Conservation (phyloP, 2,797 vertebrate species). For the Phoebastria nigripes region DNA sequence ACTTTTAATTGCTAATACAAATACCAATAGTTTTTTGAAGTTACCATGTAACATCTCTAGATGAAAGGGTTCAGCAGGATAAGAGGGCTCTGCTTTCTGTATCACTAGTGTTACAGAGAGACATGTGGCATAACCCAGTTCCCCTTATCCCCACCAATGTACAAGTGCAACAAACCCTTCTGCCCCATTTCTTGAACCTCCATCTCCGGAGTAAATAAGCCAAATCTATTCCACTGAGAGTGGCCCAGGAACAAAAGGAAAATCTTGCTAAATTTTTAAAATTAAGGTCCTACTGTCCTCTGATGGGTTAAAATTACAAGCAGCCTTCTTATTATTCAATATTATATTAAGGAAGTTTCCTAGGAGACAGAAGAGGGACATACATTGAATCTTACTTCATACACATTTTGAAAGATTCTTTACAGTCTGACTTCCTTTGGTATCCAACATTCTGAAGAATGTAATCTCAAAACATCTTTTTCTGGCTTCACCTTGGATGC, state of each 20-base stretch:
- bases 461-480: background rate
- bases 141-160: background rate
- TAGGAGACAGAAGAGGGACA: background rate
- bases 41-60: background rate
- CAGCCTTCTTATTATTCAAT: background rate
- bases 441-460: background rate
- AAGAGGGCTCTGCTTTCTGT: background rate
- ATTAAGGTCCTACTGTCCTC: background rate
- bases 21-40: background rate
- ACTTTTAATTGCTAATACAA: background rate
- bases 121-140: background rate
- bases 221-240: background rate
- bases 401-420: background rate
- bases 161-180: background rate
- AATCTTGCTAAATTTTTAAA: background rate
- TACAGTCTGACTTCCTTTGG: background rate
- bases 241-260: background rate
- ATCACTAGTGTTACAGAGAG: background rate
- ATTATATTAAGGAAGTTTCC: background rate
- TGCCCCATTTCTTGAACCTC: background rate
- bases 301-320: background rate
- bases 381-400: background rate
- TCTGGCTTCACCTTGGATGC: background rate
- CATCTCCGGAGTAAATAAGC: background rate
- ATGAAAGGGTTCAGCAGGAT: background rate